Evolutionary conservation across 1,140 invertebrate genomes (phyloP).

Genomic region (Battus philenor): DNA sequence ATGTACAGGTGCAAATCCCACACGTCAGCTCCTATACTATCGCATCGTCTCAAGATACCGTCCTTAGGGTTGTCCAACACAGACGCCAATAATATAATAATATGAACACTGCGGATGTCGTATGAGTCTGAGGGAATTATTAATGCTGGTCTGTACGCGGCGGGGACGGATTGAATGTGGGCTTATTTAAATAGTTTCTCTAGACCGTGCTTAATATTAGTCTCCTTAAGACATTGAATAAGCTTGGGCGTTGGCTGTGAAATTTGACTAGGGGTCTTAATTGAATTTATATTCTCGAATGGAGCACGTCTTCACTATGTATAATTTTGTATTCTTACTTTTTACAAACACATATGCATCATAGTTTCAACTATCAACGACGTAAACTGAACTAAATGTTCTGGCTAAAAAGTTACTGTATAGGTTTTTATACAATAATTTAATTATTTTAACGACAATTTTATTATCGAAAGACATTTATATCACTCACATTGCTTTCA

Average conservation of each 20-base stretch:
- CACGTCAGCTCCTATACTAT: constrained; percentile 29
- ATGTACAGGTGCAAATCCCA: too few relatives aligned
- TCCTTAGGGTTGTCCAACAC: constrained; percentile 60
- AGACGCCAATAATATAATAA: constrained; percentile 64
- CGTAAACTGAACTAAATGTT: too few relatives aligned
- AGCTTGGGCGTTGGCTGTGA: constrained; percentile 22
- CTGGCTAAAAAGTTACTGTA: too few relatives aligned
- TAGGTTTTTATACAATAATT: too few relatives aligned
- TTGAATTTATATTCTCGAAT: too few relatives aligned
- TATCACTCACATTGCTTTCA: too few relatives aligned
- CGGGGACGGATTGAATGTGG: constrained; percentile 36
- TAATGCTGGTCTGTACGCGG: constrained; percentile 51
- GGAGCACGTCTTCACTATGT: too few relatives aligned
- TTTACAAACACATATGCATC: too few relatives aligned
- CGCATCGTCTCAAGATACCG: constrained; percentile 52
- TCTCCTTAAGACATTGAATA: constrained; percentile 35
- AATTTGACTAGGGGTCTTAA: constrained; percentile 15
- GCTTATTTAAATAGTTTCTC: constrained; percentile 67
- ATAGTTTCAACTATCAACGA: too few relatives aligned
- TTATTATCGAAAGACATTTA: too few relatives aligned
- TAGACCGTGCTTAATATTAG: constrained; percentile 44
- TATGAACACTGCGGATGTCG: constrained; percentile 57
- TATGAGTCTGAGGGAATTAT: constrained; percentile 69
- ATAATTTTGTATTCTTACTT: too few relatives aligned
- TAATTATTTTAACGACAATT: too few relatives aligned